phyloP scores from a whole-genome alignment of 2,888 invertebrate genomes.

The Apodemia mormo region DNA sequence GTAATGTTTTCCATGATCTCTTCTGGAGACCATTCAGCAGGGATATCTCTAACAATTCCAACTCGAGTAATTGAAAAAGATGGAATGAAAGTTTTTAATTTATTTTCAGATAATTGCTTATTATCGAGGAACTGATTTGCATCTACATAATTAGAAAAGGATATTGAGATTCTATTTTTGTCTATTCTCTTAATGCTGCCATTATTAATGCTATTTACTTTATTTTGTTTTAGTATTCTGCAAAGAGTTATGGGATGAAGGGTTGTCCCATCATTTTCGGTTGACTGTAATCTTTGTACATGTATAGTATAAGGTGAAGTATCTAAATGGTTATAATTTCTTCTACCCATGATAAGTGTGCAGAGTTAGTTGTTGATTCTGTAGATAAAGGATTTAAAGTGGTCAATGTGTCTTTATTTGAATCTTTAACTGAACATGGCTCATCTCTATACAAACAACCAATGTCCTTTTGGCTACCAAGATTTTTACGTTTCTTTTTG shows the following conservation, averaged over 20 bases:
- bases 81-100: not conserved
- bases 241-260: not conserved
- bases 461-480: too few relatives aligned
- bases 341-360: too few relatives aligned
- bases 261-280: not conserved
- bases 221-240: not conserved
- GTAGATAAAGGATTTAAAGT: too few relatives aligned
- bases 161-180: not conserved
- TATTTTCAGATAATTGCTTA: not conserved
- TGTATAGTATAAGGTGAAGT: too few relatives aligned
- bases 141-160: not conserved
- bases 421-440: too few relatives aligned
- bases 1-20: not conserved
- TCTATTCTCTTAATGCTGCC: not conserved
- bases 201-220: not conserved
- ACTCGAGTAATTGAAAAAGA: not conserved
- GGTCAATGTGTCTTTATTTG: too few relatives aligned
- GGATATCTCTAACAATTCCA: not conserved
- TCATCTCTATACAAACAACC: too few relatives aligned
- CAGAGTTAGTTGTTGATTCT: too few relatives aligned
- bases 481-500: too few relatives aligned
- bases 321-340: too few relatives aligned
- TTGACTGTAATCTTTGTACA: too few relatives aligned
- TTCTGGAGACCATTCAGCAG: not conserved
- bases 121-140: not conserved